A percentile compares a stretch with the other conserved stretches of the same genome.
phyloP scores from a whole-genome alignment of 2,113 vertebrate species.

The Accipiter virgatus region DNA sequence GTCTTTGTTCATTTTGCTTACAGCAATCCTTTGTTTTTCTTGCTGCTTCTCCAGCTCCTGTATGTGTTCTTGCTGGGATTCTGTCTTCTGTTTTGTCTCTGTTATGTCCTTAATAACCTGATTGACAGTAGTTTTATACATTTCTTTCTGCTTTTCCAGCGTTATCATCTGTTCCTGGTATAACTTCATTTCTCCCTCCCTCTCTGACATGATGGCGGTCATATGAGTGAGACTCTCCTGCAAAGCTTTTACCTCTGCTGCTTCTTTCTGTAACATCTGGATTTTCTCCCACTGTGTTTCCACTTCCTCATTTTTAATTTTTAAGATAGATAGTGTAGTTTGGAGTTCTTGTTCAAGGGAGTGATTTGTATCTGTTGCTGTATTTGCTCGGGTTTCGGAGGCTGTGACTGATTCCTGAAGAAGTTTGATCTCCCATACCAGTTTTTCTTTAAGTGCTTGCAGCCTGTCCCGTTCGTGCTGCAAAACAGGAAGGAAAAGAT shows the following conservation, averaged over 20 bases:
- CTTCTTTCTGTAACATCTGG: conserved; percentile 59
- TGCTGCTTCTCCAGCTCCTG: conserved; percentile 27
- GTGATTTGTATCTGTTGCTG: background rate
- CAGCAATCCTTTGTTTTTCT: background rate
- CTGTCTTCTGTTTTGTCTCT: background rate
- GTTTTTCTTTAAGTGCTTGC: conserved; percentile 46
- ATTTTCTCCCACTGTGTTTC: conserved; percentile 54
- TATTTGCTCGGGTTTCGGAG: conserved; percentile 53
- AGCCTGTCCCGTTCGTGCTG: conserved; percentile 61
- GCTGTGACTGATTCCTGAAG: conserved; percentile 56
- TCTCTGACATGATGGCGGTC: conserved; percentile 40
- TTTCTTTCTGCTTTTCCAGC: background rate
- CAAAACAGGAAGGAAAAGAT: background rate
- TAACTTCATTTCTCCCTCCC: conserved; percentile 49
- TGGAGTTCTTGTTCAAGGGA: conserved; percentile 70
- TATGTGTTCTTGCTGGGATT: conserved; percentile 17
- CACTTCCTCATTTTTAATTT: conserved; percentile 61
- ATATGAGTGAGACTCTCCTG: conserved; percentile 56
- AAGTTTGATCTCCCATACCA: conserved; percentile 42
- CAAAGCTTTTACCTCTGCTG: conserved; percentile 50
- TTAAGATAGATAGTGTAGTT: conserved; percentile 33
- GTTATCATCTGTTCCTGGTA: background rate
- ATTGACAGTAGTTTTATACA: background rate
- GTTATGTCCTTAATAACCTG: background rate
- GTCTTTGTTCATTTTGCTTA: background rate